Percentiles rank a stretch among this genome's conserved stretches.
These are phyloP conservation scores for Melipona bicolor DNA, from an alignment of 2,888 invertebrate species.

Conservation along the genomic window DNA sequence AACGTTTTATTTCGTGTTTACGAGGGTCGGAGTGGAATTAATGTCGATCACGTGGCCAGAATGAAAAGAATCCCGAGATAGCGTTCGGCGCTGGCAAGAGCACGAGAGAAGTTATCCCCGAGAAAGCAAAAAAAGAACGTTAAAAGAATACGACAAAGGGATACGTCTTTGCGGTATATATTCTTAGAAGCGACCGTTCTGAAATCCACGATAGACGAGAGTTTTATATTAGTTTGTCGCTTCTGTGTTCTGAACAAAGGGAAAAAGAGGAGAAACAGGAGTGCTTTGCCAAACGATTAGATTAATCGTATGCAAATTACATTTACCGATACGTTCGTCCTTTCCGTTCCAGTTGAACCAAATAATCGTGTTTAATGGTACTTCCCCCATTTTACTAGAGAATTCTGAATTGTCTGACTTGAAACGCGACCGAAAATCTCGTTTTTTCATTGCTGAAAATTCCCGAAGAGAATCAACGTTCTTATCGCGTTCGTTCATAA, in stretches of 20 bases:
- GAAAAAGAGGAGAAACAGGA: background rate
- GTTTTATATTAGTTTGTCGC: background rate
- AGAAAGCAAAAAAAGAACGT: background rate
- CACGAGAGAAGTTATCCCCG: no score
- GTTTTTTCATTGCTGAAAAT: background rate
- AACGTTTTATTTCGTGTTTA: background rate
- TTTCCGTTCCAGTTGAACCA: background rate
- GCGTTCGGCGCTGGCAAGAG: background rate
- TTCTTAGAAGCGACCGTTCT: background rate
- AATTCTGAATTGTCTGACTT: background rate
- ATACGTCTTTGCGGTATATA: background rate
- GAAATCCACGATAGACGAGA: background rate
- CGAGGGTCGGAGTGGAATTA: background rate
- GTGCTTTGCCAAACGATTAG: background rate
- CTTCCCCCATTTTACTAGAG: background rate
- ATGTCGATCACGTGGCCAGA: background rate
- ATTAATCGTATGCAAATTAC: conserved; percentile 7
- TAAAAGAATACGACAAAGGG: background rate
- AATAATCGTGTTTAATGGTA: background rate
- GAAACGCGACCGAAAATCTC: background rate
- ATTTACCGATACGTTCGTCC: background rate
- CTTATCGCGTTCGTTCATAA: background rate
- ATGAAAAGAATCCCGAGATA: background rate
- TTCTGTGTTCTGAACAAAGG: accelerated
- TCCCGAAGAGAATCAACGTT: background rate